Evolutionary conservation across 2,113 vertebrate genomes (phyloP).

Genomic region (Tragelaphus strepsiceros): DNA sequence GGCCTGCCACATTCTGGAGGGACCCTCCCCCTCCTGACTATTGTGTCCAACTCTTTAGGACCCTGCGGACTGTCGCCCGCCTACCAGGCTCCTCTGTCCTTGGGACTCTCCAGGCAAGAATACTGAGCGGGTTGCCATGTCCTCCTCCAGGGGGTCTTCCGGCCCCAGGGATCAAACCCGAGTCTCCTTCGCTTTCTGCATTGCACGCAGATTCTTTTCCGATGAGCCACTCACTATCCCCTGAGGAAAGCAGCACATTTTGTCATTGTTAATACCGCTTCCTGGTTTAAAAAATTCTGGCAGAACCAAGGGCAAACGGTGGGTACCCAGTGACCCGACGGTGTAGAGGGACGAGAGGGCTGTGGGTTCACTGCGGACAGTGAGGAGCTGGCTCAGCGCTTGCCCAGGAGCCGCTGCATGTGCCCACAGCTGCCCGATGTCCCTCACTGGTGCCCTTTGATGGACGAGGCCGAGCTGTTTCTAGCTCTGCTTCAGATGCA

Average conservation of each 20-base stretch:
- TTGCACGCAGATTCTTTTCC: neutral
- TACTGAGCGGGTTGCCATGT: fast-evolving
- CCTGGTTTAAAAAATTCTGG: neutral
- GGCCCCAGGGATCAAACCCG: neutral
- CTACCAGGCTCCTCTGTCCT: fast-evolving
- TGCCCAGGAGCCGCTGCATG: fast-evolving
- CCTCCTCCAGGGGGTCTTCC: neutral
- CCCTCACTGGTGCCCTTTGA: neutral
- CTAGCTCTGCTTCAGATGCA: neutral
- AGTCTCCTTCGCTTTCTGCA: neutral
- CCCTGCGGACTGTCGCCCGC: fast-evolving
- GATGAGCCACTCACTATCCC: neutral
- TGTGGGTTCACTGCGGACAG: neutral
- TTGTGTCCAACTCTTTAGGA: fast-evolving
- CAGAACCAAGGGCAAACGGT: neutral
- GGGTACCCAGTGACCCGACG: fast-evolving
- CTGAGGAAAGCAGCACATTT: no score
- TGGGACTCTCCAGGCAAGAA: neutral
- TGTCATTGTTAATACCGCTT: neutral
- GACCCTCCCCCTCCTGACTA: neutral
- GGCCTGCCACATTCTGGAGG: fast-evolving
- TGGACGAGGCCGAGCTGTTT: fast-evolving
- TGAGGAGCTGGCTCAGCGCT: no score
- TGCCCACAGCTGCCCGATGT: no score
- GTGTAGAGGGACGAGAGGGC: fast-evolving